These are phyloP conservation scores for Empidonax traillii DNA, from an alignment of 2,113 vertebrate species.

Conservation along the genomic window DNA sequence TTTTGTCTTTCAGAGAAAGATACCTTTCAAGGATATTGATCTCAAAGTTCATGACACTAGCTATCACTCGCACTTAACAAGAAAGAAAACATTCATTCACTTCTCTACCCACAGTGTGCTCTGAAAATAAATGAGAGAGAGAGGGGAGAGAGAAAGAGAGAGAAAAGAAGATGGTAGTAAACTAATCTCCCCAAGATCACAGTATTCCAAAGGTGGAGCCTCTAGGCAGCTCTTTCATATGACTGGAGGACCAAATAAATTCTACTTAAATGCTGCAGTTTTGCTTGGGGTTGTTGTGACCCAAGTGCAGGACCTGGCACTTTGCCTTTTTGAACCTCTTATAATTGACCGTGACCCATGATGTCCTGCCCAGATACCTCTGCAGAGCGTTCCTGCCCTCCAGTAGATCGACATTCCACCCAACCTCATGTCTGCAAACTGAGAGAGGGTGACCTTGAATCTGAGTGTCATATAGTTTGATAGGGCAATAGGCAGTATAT, in stretches of 20 bases:
- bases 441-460: not conserved
- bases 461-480: not conserved
- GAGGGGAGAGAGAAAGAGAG: not conserved
- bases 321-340: not conserved
- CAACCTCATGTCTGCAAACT: not conserved
- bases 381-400: not conserved
- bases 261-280: not conserved
- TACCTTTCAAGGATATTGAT: not conserved
- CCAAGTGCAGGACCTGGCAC: not conserved
- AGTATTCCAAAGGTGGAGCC: not conserved
- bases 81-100: not conserved
- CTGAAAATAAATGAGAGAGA: not conserved
- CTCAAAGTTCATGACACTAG: not conserved
- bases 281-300: not conserved
- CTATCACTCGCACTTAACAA: not conserved
- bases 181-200: not conserved
- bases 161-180: not conserved
- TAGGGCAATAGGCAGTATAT: not conserved
- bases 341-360: rapidly evolving
- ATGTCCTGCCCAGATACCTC: not conserved
- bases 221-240: not conserved
- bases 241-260: not conserved
- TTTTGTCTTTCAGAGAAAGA: not conserved
- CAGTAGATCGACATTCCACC: not conserved
- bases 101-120: not conserved